Conservation (phyloP, 2,888 invertebrate genomes). For the Diabrotica balteata region DNA sequence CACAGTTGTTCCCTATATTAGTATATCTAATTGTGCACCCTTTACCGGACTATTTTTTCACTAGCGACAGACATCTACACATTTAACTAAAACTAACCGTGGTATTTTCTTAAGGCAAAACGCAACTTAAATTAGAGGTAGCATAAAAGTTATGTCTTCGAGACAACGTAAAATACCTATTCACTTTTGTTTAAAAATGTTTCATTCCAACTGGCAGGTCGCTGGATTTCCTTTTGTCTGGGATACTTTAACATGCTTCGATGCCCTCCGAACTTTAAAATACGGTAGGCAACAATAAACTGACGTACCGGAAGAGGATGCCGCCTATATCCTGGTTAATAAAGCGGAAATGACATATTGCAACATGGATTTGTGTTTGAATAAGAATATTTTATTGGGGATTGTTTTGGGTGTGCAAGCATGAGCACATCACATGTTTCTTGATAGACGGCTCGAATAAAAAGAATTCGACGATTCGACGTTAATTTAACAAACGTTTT, state of each 20-base stretch:
- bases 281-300: slow-evolving; percentile 38
- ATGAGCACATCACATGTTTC: slow-evolving; percentile 24
- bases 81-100: no score
- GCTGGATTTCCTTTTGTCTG: slow-evolving; percentile 16
- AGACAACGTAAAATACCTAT: background rate
- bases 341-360: slow-evolving; percentile 59
- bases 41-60: no score
- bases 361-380: slow-evolving; percentile 45
- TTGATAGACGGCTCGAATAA: slow-evolving; percentile 12
- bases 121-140: no score
- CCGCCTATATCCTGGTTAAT: slow-evolving; percentile 59
- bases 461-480: slow-evolving; percentile 4
- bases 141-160: no score
- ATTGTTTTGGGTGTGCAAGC: slow-evolving; percentile 29
- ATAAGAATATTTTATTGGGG: slow-evolving; percentile 37
- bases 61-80: no score
- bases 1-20: no score
- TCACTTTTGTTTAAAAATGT: background rate
- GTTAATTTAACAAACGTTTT: slow-evolving; percentile 3
- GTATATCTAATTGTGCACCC: no score
- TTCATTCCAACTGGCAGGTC: slow-evolving; percentile 5
- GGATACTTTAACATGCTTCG: slow-evolving; percentile 25
- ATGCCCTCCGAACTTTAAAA: slow-evolving; percentile 29
- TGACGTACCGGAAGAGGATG: slow-evolving; percentile 54
- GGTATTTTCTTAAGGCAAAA: no score